These are phyloP conservation scores for Sminthurides bifidus DNA, from an alignment of 1,140 invertebrate genomes.

Conservation along the genomic window DNA sequence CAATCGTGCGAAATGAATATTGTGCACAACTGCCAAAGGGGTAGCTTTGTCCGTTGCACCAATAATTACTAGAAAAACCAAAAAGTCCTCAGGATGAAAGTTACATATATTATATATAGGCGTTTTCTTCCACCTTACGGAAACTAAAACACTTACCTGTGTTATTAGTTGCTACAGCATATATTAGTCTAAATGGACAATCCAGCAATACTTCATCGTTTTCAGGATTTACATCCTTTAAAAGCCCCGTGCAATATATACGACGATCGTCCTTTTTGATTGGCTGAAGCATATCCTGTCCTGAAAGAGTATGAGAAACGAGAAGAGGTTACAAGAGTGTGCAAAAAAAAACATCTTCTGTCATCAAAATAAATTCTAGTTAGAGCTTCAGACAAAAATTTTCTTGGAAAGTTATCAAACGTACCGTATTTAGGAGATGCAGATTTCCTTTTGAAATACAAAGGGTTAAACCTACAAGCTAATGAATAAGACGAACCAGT, in stretches of 20 bases:
- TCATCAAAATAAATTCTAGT: neutral
- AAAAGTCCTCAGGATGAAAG: neutral
- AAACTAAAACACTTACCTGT: constrained; percentile 62
- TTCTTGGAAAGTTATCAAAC: neutral
- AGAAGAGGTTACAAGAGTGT: neutral
- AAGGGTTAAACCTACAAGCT: constrained; percentile 67
- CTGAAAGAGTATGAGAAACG: constrained; percentile 12
- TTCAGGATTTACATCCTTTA: neutral
- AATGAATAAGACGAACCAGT: constrained; percentile 63
- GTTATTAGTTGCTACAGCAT: constrained; percentile 78
- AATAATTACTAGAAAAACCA: constrained; percentile 19
- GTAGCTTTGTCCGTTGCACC: constrained; percentile 71
- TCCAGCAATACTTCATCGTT: constrained; percentile 22
- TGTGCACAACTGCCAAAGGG: constrained; percentile 73
- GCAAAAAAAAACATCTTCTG: neutral
- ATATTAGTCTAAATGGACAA: constrained; percentile 71
- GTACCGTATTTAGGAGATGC: constrained; percentile 20
- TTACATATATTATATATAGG: neutral
- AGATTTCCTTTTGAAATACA: constrained; percentile 45
- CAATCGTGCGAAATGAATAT: constrained; percentile 86
- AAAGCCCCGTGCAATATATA: constrained; percentile 21
- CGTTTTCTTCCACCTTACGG: neutral
- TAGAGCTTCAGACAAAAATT: neutral
- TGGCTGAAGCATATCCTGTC: constrained; percentile 12
- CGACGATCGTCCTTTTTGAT: constrained; percentile 18